Conservation (phyloP, 2,888 invertebrate species). For the Campoletis raptor region DNA sequence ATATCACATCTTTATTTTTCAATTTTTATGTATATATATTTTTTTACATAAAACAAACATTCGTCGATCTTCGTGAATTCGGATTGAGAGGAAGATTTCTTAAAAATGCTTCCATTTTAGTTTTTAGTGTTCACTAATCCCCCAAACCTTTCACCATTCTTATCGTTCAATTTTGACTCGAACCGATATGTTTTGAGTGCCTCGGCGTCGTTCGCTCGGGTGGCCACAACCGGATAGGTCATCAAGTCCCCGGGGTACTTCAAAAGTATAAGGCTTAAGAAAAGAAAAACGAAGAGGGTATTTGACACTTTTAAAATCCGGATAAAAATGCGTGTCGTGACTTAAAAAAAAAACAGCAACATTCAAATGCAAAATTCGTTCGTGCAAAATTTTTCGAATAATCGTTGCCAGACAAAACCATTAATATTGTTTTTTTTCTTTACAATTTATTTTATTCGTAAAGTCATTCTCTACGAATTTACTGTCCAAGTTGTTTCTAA, state of each 20-base stretch:
- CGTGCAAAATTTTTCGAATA: neutral
- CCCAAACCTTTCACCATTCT: conserved; percentile 43
- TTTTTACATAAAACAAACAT: neutral
- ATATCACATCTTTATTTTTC: neutral
- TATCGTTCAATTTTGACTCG: conserved; percentile 49
- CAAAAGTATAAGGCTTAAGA: neutral
- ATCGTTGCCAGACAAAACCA: neutral
- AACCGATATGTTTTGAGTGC: conserved; percentile 56
- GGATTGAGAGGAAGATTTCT: neutral
- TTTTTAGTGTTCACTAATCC: conserved; percentile 24
- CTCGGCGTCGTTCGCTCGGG: conserved; percentile 20
- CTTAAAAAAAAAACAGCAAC: neutral
- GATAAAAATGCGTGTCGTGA: conserved; percentile 9
- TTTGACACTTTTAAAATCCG: conserved; percentile 25
- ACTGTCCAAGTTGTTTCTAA: too few species aligned
- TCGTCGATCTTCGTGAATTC: neutral
- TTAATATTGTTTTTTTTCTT: neutral
- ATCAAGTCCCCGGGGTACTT: conserved; percentile 38
- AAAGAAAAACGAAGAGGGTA: neutral
- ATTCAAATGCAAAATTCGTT: neutral
- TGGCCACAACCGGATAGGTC: conserved; percentile 38
- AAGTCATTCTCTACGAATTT: too few species aligned
- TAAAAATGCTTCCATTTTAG: conserved; percentile 32
- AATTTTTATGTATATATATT: neutral
- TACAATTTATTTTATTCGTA: too few species aligned